phyloP scores from a whole-genome alignment of 2,888 invertebrate species.

The Helicoverpa assulta region DNA sequence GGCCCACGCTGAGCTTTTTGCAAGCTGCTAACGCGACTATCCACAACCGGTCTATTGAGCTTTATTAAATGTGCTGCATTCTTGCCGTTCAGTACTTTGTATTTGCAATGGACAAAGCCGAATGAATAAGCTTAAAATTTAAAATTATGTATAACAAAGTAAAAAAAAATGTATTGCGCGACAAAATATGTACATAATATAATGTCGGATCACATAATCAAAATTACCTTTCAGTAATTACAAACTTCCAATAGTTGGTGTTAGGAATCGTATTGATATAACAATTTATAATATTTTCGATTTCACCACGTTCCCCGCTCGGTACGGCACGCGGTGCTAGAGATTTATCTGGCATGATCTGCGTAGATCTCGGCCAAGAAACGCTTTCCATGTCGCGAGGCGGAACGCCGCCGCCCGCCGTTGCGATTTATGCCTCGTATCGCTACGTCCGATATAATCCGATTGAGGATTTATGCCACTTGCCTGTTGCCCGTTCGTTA shows the following conservation, averaged over 20 bases:
- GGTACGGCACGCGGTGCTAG: conserved; percentile 69
- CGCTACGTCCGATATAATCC: conserved; percentile 71
- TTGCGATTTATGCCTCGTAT: conserved; percentile 77
- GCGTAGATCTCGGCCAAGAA: conserved; percentile 78
- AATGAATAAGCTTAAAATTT: not conserved
- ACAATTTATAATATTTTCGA: conserved; percentile 61
- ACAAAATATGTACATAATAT: too few species aligned
- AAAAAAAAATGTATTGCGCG: too few species aligned
- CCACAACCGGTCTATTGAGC: conserved; percentile 71
- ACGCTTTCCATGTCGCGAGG: conserved; percentile 84
- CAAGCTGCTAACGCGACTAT: conserved; percentile 75
- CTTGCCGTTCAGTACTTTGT: conserved; percentile 56
- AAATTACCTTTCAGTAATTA: not conserved
- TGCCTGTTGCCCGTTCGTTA: conserved; percentile 61
- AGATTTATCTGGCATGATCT: conserved; percentile 79
- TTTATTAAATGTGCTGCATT: conserved; percentile 65
- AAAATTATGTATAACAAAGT: too few species aligned
- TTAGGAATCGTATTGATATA: conserved; percentile 23
- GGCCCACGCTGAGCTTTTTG: conserved; percentile 88
- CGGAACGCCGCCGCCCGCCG: conserved; percentile 72
- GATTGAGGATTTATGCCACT: conserved; percentile 70
- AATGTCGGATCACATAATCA: too few species aligned
- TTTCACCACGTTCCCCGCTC: conserved; percentile 68
- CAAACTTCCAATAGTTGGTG: not conserved
- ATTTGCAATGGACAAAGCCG: conserved; percentile 37